Base-by-base conservation (phyloP, 2,113 vertebrate genomes). In the Pipa parva region DNA sequence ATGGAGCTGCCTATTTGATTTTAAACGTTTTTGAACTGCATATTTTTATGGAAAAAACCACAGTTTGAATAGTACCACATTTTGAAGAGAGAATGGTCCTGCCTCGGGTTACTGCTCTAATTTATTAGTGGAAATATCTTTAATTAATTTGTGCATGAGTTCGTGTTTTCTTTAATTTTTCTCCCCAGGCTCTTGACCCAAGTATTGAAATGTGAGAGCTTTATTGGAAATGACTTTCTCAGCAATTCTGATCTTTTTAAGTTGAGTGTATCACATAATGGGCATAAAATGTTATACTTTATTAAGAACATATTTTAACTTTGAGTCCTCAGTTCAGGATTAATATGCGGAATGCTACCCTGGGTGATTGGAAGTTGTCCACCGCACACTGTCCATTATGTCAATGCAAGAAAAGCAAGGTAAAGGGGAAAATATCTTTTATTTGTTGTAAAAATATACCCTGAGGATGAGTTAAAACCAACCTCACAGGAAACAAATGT, bases 91-190 rank as follows among this genome's bases (percentile, higher is more conserved):
- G 75, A 81, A 77, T 15, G 81, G 80, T 77, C 80, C 78, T 80
- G 84, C 84, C 81, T 81, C 81, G 80, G 84, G 84, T 81, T 79
- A 83, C 28, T 9, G 77, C 80, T 81, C 84, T 81, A 82, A 83
- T 84, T 84, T 85, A 85, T 85, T 85, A 84, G 80, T 84, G 84
- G 84, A 84, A 84, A 84, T 85, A 84, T 85, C 81, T 84, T 83
- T 85, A 85, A 85, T 85, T 85, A 85, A 85, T 85, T 84, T 85
- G 84, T 85, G 84, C 84, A 84, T 77, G 84, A 83, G 80, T 85
- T 85, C 81, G 62, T 85, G 79, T 84, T 83, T 84, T 77, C 82
- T 84, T 84, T 85, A 84, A 84, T 84, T 85, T 83, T 81, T 84
- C 78, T 84, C 84, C 81, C 81, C 80, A 75, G 84, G 84, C 82